Conservation (phyloP, 2,797 vertebrate genomes). For the Choloepus didactylus region DNA sequence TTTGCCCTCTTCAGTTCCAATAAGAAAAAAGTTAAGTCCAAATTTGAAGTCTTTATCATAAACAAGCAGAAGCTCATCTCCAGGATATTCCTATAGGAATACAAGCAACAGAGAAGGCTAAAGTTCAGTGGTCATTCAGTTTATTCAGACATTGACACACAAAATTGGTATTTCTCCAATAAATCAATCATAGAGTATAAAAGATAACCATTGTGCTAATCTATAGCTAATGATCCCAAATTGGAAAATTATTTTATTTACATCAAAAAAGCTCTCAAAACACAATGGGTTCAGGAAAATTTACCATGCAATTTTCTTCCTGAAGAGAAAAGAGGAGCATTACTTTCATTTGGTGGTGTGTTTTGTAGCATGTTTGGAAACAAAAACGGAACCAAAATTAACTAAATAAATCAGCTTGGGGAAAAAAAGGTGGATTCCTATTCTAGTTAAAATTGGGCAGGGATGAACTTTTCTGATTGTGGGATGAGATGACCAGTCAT, state of each 20-base stretch:
- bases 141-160: not conserved
- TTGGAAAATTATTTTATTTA: conserved; percentile 41
- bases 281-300: not conserved
- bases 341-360: not conserved
- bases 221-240: not conserved
- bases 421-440: not conserved
- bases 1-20: conserved; percentile 93
- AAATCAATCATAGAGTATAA: not conserved
- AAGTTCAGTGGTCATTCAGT: not conserved
- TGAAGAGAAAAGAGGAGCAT: not conserved
- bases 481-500: not conserved
- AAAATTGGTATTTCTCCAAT: not conserved
- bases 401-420: not conserved
- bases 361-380: not conserved
- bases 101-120: conserved; percentile 46
- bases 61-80: conserved; percentile 94
- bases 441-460: conserved; percentile 9
- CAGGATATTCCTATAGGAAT: conserved; percentile 93
- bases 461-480: not conserved
- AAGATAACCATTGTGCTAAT: not conserved
- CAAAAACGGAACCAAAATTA: conserved; percentile 12
- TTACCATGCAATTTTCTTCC: not conserved
- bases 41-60: conserved; percentile 93
- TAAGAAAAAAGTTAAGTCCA: conserved; percentile 94
- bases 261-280: conserved; percentile 29